Conservation (phyloP, 2,113 vertebrate species). For the Nipponia nippon region DNA sequence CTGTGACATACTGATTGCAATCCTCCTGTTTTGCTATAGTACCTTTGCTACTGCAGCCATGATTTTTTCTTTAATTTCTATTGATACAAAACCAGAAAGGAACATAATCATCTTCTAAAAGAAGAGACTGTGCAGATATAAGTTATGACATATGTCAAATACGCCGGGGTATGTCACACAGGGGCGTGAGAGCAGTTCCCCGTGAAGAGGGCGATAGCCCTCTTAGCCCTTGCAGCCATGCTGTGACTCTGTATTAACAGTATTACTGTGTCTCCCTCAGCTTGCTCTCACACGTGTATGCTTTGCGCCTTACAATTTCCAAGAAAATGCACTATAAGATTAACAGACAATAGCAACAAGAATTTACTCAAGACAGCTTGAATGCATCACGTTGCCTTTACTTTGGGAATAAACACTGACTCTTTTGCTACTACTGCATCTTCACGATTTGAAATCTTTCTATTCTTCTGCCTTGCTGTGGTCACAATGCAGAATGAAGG, state of each 20-base stretch:
- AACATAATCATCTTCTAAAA: neutral
- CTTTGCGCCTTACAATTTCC: neutral
- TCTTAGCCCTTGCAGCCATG: neutral
- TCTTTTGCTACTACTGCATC: neutral
- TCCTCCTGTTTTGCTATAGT: neutral
- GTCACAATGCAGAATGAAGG: neutral
- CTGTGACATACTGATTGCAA: accelerated
- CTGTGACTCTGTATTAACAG: no score
- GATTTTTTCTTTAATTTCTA: neutral
- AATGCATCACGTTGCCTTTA: neutral
- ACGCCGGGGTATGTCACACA: accelerated
- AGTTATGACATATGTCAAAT: neutral
- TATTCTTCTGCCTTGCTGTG: neutral
- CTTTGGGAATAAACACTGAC: neutral
- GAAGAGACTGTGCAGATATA: neutral
- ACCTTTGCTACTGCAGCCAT: neutral
- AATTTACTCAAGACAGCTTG: neutral
- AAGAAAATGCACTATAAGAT: neutral
- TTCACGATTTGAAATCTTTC: neutral
- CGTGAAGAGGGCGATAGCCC: no score
- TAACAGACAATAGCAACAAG: neutral
- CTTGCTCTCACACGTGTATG: neutral
- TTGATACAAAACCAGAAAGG: neutral
- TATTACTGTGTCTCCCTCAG: neutral
- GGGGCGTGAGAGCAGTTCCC: neutral